Base-by-base conservation (phyloP, 2,888 invertebrate genomes). In the Brenthis ino region DNA sequence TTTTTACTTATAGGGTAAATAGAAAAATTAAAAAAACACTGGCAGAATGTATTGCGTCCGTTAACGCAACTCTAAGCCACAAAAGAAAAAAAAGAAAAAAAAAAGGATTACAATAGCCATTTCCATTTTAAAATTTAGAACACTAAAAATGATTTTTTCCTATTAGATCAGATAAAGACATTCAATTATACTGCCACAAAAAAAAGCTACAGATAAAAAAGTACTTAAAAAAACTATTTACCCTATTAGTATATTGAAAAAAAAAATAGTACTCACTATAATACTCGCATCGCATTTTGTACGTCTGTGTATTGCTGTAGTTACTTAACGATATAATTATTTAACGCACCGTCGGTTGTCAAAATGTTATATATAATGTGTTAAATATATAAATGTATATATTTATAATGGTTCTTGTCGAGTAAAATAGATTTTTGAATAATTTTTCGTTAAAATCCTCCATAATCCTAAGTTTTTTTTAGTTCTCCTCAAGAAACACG, bases 211-310 rank as follows among this genome's bases (percentile, higher is more conserved):
- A 58, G 14, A 48, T 24, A 14, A n/a, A 58, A 24, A 8, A 2
- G 3, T 16, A 24, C 11, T 12, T 54, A 48, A 11, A 48, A n/a
- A 28, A 48, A 60, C 60, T 50, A 60, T 60, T 60, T 28, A 60
- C 6, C 60, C 48, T 50, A 60, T 48, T 48, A 28, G 43, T 48
- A n/a, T 28, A 58, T 60, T 16, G 33, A 47, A 58, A 24, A 3
- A 47, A 24, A 28, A 51, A 53, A 53, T 53, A 16, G 16, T 8
- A 53, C 16, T 8, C 14, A 16, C 16, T 54, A 43, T 54, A 54
- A 63, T 43, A 63, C 43, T 63, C 37, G 33, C 51, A 28, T 60
- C 60, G 16, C n/a, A 43, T 11, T 63, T 63, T 63, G 63, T 54
- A 43, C 54, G 63, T 54, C 28, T 4, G 51, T 43, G 37, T 63